Base-by-base conservation (phyloP, 2,888 invertebrate species). In the Drosophila infuscata region DNA sequence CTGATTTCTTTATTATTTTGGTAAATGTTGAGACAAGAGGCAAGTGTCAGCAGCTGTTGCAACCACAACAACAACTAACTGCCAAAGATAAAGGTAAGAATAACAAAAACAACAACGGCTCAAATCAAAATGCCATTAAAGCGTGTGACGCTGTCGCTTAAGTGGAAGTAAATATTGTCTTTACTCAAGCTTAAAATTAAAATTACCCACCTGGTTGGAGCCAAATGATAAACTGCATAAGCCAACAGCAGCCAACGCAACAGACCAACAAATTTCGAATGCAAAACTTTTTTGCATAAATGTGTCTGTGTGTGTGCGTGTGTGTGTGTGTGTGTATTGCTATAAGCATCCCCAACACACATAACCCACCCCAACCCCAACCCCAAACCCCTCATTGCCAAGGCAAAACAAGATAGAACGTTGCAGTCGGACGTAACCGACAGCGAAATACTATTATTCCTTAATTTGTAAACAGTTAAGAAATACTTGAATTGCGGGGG, bases 161-260 rank as follows among this genome's bases (percentile, higher is more conserved):
- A 88, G 84, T 86, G 83, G 84, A 87, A 88, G 89, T 83, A 91
- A 91, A 90, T 90, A 89, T 88, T 91, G 90, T 91, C 90, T 90
- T 91, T 90, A 91, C 85, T 91, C 91, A 89, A 88, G 91, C 90
- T 91, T 91, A 91, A 91, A 90, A 91, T 91, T 90, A 86, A 89
- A 91, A 91, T 91, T 89, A 83, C 90, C 88, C 80, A 83, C 80
- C 81, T 87, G 83, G 79, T 75, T 77, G 76, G 83, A 70, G 81
- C 75, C 73, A 91, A 87, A 91, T 91, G 90, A 91, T 91, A 91
- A 91, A 91, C 89, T 91, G 91, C 91, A 91, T 90, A 83, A 89
- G 84, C 83, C 76, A 74, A 71, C 68, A 15, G 81, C 38, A 70
- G 74, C 67, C 67, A 80, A 66, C 76, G 73, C 86, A 82, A 78